Base-by-base conservation (phyloP, 2,888 invertebrate species). In the Andrena chrysosceles region DNA sequence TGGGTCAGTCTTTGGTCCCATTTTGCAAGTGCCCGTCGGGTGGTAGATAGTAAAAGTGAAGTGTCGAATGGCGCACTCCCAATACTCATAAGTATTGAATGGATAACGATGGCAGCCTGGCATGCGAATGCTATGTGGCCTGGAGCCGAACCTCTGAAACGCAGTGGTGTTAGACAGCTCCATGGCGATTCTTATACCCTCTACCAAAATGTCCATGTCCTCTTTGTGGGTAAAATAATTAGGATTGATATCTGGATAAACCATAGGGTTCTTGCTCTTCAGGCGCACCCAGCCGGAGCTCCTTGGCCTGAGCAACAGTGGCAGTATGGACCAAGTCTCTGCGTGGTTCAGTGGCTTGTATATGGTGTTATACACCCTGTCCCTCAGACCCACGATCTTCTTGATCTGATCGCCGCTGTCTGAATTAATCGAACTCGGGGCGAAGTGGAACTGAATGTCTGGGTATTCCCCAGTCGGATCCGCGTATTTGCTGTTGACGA, bases 181-280 rank as follows among this genome's bases (percentile, higher is more conserved):
- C 92, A 98, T 95, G 0, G 97, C 98, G 78, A 98, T 96, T 89
- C 96, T 96, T n/a, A 98, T 97, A 0, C 98, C 98, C 92, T 98
- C 98, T 0, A 97, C 96, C 1, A 98, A 93, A 0, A 97, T 96
- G 86, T 96, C 95, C 16, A 98, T 95, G 90, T 99, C 99, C 91
- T 97, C 96, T 85, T 96, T 96, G 88, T 98, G 96, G 0, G 97
- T 96, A 91, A 99, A 97, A 93, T 99, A 99, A 93, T 99, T 99
- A 0, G 99, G 98, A 92, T 97, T 97, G 73, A 99, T 97, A 16
- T 97, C 96, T 0, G 99, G 99, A 83, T 97, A 96, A 0, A 97
- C 96, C 85, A 96, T 95, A 0, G 99, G 98, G 93, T 99, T 97
- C 52, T 95, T 95, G 66, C 97, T 97, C 86, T 96, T 96, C 23